Evolutionary conservation across 2,113 vertebrate species (phyloP).

Genomic region (Rhipidura dahli): DNA sequence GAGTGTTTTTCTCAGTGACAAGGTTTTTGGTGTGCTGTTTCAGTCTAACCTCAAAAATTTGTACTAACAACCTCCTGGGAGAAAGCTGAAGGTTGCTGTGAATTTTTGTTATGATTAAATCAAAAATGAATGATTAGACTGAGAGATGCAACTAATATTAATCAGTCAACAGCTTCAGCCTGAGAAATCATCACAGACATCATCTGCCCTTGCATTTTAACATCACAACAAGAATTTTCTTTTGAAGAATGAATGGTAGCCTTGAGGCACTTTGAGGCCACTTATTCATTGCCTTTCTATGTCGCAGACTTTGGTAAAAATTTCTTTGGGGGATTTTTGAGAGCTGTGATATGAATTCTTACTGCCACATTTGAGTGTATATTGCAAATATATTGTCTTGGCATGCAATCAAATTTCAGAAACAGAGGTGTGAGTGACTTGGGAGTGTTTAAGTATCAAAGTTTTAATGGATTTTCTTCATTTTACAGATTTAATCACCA

Average conservation of each 20-base stretch:
- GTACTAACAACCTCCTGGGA: not conserved
- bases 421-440: not conserved
- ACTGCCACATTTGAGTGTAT: not conserved
- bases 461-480: constrained; percentile 42
- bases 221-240: not conserved
- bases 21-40: not conserved
- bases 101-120: not conserved
- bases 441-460: constrained; percentile 2
- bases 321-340: not conserved
- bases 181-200: not conserved
- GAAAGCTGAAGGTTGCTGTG: not conserved
- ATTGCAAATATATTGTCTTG: not conserved
- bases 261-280: not conserved
- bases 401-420: not conserved
- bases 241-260: not conserved
- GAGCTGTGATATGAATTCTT: not conserved
- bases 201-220: not conserved
- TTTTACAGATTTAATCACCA: constrained; percentile 26
- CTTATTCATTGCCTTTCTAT: not conserved
- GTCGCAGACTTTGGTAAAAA: not conserved
- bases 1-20: not conserved
- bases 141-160: not conserved
- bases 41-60: not conserved
- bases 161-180: not conserved
- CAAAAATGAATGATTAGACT: not conserved